Percentiles rank a stretch among this genome's conserved stretches.
Evolutionary conservation across 2,113 vertebrate species (phyloP).

Genomic region (Callocephalon fimbriatum): DNA sequence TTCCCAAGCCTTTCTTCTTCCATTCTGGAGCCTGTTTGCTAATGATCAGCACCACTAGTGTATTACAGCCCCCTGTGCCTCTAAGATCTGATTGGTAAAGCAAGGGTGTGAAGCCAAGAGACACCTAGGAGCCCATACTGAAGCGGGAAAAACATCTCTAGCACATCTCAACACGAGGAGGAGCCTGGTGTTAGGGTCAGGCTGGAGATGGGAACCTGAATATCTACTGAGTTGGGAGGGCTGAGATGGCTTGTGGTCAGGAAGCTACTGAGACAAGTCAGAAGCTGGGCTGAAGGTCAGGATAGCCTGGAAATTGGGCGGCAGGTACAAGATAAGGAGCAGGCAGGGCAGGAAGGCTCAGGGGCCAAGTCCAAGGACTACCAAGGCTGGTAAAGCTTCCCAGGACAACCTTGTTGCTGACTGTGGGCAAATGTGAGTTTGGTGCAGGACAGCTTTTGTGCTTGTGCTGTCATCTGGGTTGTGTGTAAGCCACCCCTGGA

Average conservation of each 20-base stretch:
- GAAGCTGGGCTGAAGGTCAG: neutral
- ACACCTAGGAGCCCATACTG: neutral
- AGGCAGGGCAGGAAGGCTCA: neutral
- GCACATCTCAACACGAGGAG: neutral
- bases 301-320: neutral
- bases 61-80: neutral
- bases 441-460: neutral
- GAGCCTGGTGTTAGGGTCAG: neutral
- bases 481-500: fast-evolving
- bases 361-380: neutral
- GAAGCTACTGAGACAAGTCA: neutral
- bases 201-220: neutral
- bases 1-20: neutral
- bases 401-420: neutral
- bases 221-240: neutral
- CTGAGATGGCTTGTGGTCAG: neutral
- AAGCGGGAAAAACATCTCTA: neutral
- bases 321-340: neutral
- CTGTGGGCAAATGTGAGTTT: neutral
- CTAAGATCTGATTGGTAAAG: neutral
- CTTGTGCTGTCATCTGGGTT: neutral
- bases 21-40: neutral
- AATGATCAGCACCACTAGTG: neutral
- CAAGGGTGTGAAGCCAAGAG: neutral
- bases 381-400: neutral